Percentiles rank a stretch among this genome's conserved stretches.
Conservation (phyloP, 1,140 invertebrate genomes). For the Wiebesia pumilae region DNA sequence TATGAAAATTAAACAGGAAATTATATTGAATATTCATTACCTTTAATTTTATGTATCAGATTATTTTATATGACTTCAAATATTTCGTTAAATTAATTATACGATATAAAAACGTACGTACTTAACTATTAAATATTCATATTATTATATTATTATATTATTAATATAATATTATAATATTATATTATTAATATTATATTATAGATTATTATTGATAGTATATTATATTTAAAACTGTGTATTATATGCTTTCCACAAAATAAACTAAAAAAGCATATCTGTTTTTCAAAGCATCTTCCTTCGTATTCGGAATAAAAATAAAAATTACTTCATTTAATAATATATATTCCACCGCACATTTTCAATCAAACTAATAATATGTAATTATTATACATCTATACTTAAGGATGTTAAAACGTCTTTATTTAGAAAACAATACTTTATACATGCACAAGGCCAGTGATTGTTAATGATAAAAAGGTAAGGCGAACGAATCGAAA, state of each 20-base stretch:
- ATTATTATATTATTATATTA: too few species aligned
- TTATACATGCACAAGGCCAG: neutral
- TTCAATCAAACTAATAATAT: conserved; percentile 28
- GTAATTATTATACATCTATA: neutral
- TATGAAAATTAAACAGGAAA: neutral
- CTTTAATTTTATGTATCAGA: neutral
- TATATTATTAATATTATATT: too few species aligned
- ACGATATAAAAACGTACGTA: neutral
- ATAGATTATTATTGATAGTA: too few species aligned
- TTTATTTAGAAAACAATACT: neutral
- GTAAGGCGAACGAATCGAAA: neutral
- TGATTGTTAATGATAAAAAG: conserved; percentile 5
- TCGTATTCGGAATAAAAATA: too few species aligned
- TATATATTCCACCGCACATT: neutral
- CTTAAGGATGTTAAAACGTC: neutral
- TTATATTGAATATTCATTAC: neutral
- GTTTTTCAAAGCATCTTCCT: neutral
- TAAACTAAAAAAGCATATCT: neutral
- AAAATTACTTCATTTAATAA: conserved; percentile 19
- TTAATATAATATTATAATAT: too few species aligned
- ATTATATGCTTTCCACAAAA: neutral
- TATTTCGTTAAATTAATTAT: neutral
- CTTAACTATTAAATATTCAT: neutral
- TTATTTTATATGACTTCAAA: neutral
- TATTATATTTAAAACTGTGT: too few species aligned